These are phyloP conservation scores for Dinoponera quadriceps DNA, from an alignment of 1,140 invertebrate species.

Conservation along the genomic window DNA sequence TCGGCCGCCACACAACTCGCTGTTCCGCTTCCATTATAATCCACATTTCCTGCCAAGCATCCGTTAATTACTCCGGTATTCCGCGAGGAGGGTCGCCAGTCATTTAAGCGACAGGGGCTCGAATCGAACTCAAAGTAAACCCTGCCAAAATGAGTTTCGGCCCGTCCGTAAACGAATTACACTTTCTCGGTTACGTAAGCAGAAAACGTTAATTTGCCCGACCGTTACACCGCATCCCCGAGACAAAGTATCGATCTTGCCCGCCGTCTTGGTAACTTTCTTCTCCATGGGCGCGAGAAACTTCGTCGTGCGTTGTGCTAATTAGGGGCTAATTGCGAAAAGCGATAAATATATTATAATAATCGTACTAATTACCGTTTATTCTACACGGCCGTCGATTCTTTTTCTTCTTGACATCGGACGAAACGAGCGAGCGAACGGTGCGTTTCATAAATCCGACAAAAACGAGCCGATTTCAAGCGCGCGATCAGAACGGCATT, in stretches of 20 bases:
- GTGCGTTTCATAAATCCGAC: conserved; percentile 15
- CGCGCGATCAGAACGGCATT: not conserved
- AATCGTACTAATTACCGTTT: not conserved
- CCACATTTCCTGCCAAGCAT: conserved; percentile 15
- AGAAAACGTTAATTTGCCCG: conserved; percentile 13
- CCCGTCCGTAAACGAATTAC: not conserved
- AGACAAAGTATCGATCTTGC: not conserved
- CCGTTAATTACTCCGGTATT: conserved; percentile 34
- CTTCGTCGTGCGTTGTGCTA: too few relatives aligned
- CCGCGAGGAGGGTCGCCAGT: not conserved
- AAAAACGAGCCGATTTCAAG: conserved; percentile 19
- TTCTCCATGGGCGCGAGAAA: not conserved
- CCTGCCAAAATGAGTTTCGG: not conserved
- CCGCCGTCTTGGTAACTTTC: not conserved
- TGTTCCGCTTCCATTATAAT: not conserved
- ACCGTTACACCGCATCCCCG: not conserved
- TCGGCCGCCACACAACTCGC: not conserved
- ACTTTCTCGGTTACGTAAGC: not conserved
- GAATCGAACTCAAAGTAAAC: not conserved
- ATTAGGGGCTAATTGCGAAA: too few relatives aligned
- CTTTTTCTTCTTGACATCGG: not conserved
- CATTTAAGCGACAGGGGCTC: not conserved
- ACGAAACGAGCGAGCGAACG: not conserved
- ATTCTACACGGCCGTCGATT: not conserved
- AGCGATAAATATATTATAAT: too few relatives aligned